phyloP scores from a whole-genome alignment of 2,888 invertebrate genomes.

The Amiota communis region DNA sequence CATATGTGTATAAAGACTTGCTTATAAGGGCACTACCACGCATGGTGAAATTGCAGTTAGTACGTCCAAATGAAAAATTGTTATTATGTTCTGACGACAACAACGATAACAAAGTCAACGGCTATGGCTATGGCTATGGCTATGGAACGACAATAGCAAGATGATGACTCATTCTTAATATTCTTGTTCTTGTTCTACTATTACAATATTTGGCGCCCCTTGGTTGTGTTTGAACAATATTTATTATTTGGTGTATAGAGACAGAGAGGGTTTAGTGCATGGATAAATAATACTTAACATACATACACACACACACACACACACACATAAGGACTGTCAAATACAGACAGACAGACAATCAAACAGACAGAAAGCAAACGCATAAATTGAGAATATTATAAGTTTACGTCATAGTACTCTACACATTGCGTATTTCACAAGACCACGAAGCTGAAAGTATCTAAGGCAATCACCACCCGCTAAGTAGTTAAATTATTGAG shows the following conservation, averaged over 20 bases:
- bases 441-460: too few relatives aligned
- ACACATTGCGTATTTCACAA: too few relatives aligned
- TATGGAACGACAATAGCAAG: background rate
- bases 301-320: background rate
- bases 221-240: too few relatives aligned
- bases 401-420: constrained; percentile 11
- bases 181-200: background rate
- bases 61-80: background rate
- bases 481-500: too few relatives aligned
- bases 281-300: background rate
- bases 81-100: background rate
- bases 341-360: background rate
- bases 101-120: background rate
- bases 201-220: too few relatives aligned
- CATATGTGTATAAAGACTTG: too few relatives aligned
- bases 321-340: background rate
- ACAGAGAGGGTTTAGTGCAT: background rate
- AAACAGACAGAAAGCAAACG: background rate
- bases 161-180: constrained; percentile 11
- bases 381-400: background rate
- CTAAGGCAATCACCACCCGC: too few relatives aligned
- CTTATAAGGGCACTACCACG: background rate
- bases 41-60: constrained; percentile 23
- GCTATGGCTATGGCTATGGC: too few relatives aligned
- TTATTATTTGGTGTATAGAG: background rate